Evolutionary conservation across 2,797 vertebrate genomes (phyloP), one percentile per base, ranked within the genome.

Genomic region (Parotocinclus haroldoi): DNA sequence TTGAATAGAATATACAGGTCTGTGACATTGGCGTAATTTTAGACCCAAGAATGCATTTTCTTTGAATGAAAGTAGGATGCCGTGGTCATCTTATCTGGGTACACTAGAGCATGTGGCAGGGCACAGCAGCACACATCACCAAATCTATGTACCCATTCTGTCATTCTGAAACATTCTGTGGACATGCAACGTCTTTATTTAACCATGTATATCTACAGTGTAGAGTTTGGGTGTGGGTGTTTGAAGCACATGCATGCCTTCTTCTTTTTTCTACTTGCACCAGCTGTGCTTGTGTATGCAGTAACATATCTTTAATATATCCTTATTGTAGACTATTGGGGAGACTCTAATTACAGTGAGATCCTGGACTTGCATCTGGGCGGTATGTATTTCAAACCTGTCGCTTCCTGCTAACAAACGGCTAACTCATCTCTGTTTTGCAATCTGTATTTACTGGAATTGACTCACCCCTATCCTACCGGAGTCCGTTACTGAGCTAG

Each of bases 241-340:
- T 65, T 51, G 65, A 80, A 76, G 71, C 76, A 77, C 77, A 71
- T 86, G 90, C 87, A 89, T 89, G 89, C 82, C 72, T 76, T 27
- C 27, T 2, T 17, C n/a, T 48, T 39, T 7, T n/a, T 75, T 79
- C 69, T 80, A 68, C 68, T 79, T 83, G 59, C 74, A 72, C 50
- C 69, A 59, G 58, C 63, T 51, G 63, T 71, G 68, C 80, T 82
- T 86, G 85, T 84, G 85, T 87, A 79, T 87, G 82, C 88, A 94
- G 88, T 99, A 96, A 98, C 92, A 80, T 77, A 85, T 96, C 88
- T 97, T 91, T 93, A 94, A 95, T 95, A 79, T 94, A 95, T 96
- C 93, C 96, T 95, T 95, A 90, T 98, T 99, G 88, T 99, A 99
- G 97, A 99, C 96, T 99, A 98, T 96, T 99, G 97, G 96, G 97